A percentile compares a stretch with the other conserved stretches of the same genome.
phyloP scores from a whole-genome alignment of 2,888 invertebrate genomes.

The Agrilus biguttatus region DNA sequence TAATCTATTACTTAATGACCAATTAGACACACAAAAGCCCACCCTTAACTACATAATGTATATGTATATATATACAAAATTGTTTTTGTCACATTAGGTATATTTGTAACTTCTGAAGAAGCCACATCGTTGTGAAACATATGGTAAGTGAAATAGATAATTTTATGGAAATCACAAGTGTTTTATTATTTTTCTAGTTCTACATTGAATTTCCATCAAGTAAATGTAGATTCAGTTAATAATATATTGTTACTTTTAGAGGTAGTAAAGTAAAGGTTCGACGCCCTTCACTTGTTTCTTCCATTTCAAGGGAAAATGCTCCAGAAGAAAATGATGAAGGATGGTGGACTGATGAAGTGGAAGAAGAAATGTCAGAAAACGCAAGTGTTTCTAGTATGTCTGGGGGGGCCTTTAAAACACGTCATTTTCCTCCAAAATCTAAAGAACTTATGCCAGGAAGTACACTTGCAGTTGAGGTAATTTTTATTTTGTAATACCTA shows the following conservation, averaged over 20 bases:
- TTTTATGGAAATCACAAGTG: no score
- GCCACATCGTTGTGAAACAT: no score
- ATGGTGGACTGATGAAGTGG: conserved; percentile 29
- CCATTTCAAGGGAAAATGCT: conserved; percentile 4
- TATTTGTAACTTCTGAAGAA: no score
- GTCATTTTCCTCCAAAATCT: conserved; percentile 25
- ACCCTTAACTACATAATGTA: no score
- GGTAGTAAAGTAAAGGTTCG: conserved; percentile 5
- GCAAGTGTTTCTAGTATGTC: conserved; percentile 22
- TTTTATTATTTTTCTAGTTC: no score
- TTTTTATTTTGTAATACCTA: background rate
- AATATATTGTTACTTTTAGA: background rate
- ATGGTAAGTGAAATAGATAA: no score
- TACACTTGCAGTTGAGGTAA: conserved; percentile 26
- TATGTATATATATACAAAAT: no score
- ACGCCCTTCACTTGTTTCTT: conserved; percentile 7
- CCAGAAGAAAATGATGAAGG: conserved; percentile 23
- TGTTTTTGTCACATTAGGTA: no score
- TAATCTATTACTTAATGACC: no score
- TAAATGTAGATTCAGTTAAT: no score
- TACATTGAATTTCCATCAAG: no score
- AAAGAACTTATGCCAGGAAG: conserved; percentile 26
- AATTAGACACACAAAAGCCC: no score
- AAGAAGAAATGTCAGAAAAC: conserved; percentile 21
- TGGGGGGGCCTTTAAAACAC: conserved; percentile 14